Base-by-base conservation (phyloP, 1,140 invertebrate species). In the Mycetomoellerius zeteki region DNA sequence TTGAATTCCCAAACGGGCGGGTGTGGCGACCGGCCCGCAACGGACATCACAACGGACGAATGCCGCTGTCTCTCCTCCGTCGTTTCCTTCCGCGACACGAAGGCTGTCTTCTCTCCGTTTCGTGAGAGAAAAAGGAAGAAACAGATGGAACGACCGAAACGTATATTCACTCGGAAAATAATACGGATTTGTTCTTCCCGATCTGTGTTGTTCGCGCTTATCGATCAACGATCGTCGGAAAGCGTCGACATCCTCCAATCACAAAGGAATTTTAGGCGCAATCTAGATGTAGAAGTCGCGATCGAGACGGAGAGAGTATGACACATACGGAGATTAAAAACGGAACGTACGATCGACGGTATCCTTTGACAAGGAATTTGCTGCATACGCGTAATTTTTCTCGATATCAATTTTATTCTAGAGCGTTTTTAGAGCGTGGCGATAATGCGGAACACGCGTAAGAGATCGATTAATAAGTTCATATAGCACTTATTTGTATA, bases 1-100 rank as follows among this genome's bases (percentile, higher is more conserved):
- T 93, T 92, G 94, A 95, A 95, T 95, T 95, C 95, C 95, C 94
- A 95, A 95, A 95, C 95, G 95, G 95, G 95, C 95, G 95, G 94
- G 94, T 95, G 95, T 95, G 95, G 94, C 94, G 94, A 94, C 90
- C 93, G 94, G 93, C 94, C 94, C 94, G 94, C 94, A 92, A 92
- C 94, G 94, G 93, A 87, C 93, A 94, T 91, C 91, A 90, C 88
- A 94, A 94, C 92, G 91, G 91, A 94, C 91, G 91, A 89, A 93
- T 91, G 86, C 94, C 88, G 88, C 89, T 88, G 86, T 90, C 86
- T 87, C 78, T 88, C 75, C 69, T 56, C 54, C 78, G 75, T 80
- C 69, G 87, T 73, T 54, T 65, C 73, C n/a, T 1, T 54, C 19
- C n/a, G 30, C 19, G 16, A 52, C 47, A n/a, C 12, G 24, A 67